phyloP scores from a whole-genome alignment of 2,113 vertebrate species.

The Corythaeola cristata region DNA sequence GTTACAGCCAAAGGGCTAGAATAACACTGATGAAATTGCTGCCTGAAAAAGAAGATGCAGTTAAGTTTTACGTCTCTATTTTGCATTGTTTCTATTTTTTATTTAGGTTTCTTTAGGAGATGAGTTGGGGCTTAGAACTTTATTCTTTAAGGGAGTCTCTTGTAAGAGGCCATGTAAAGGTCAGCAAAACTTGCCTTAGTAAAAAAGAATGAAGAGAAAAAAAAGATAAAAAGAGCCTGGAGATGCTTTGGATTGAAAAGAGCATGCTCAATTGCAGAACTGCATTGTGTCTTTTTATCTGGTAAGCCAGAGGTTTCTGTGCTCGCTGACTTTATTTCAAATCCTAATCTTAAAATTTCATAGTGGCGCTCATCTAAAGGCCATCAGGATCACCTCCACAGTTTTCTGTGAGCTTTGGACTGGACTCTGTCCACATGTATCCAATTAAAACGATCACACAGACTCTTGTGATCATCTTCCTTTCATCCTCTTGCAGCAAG shows the following conservation, averaged over 20 bases:
- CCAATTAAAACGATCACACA: neutral
- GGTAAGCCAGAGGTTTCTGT: neutral
- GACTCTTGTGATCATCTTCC: neutral
- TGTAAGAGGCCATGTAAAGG: neutral
- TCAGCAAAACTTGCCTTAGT: constrained; percentile 8
- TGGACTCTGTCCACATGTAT: neutral
- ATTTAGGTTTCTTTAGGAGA: neutral
- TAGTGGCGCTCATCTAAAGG: neutral
- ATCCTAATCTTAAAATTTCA: neutral
- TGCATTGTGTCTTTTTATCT: neutral
- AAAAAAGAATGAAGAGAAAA: neutral
- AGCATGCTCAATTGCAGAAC: neutral
- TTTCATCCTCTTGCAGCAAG: constrained; percentile 10
- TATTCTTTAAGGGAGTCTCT: neutral
- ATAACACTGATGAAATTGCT: neutral
- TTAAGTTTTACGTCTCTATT: neutral
- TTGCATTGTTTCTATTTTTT: neutral
- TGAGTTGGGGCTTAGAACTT: neutral
- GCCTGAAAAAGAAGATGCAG: neutral
- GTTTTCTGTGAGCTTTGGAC: neutral
- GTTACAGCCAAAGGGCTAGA: neutral
- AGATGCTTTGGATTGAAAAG: neutral
- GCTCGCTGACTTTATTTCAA: neutral
- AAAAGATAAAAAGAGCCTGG: neutral
- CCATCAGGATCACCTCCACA: neutral